These are phyloP conservation scores for Eilema caniola DNA, from an alignment of 2,888 invertebrate genomes.

Conservation along the genomic window DNA sequence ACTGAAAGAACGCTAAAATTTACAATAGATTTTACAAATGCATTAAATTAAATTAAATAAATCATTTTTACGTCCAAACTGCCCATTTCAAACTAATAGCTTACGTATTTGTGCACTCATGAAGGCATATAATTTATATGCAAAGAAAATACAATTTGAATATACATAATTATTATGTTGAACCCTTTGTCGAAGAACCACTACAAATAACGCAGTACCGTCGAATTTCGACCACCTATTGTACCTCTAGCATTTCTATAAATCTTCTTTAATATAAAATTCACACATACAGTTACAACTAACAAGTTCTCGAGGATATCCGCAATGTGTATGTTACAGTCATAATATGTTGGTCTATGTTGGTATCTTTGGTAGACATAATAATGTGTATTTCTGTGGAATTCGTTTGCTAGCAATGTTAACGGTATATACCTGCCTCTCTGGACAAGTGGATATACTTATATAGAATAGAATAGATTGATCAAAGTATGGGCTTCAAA, in stretches of 20 bases:
- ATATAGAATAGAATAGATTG: too few relatives aligned
- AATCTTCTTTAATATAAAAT: conserved; percentile 1
- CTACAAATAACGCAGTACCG: background rate
- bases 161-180: too few relatives aligned
- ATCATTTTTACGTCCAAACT: background rate
- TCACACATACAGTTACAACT: background rate
- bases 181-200: background rate
- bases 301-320: background rate
- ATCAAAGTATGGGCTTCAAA: too few relatives aligned
- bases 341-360: background rate
- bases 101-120: background rate
- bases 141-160: background rate
- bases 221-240: background rate
- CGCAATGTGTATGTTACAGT: background rate
- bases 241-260: background rate
- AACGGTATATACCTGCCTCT: background rate
- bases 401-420: background rate
- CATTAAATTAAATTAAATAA: background rate
- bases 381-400: background rate
- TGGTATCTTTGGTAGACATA: background rate
- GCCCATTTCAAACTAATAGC: background rate
- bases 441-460: too few relatives aligned
- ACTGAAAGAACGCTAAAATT: too few relatives aligned
- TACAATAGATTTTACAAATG: too few relatives aligned
- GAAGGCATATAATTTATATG: background rate